Conservation (phyloP, 2,888 invertebrate species). For the Apotomis turbidana region DNA sequence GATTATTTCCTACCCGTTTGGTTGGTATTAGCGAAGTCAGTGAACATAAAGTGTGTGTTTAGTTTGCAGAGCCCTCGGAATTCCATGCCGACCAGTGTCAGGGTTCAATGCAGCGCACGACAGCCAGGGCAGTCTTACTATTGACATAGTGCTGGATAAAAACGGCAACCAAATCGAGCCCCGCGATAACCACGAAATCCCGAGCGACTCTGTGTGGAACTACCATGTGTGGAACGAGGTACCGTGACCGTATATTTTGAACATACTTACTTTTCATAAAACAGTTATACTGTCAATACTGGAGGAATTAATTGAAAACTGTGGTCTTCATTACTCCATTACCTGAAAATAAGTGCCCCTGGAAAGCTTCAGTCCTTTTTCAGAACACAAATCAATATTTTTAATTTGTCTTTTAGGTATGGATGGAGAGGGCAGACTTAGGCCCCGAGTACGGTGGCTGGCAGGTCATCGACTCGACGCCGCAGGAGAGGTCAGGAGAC, state of each 20-base stretch:
- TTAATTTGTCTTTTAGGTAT: slow-evolving; percentile 78
- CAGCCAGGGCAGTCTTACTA: slow-evolving; percentile 94
- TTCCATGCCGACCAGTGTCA: slow-evolving; percentile 93
- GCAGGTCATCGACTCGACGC: slow-evolving; percentile 97
- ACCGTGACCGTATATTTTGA: slow-evolving; percentile 57
- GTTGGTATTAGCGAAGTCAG: neutral
- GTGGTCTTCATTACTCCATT: no score
- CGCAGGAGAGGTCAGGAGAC: slow-evolving; percentile 93
- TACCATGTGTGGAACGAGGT: slow-evolving; percentile 98
- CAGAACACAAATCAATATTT: no score
- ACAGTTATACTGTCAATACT: no score
- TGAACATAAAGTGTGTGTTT: slow-evolving; percentile 18
- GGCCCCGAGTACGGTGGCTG: slow-evolving; percentile 92
- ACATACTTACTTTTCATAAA: no score
- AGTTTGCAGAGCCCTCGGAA: slow-evolving; percentile 94
- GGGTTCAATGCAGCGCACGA: slow-evolving; percentile 98
- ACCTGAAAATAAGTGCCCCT: no score
- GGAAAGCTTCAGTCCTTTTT: no score
- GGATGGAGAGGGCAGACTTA: slow-evolving; percentile 95
- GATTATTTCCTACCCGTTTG: no score
- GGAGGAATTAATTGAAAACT: no score
- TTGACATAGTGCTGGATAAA: slow-evolving; percentile 94
- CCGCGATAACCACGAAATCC: slow-evolving; percentile 89
- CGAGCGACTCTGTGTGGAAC: slow-evolving; percentile 96
- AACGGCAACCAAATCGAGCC: slow-evolving; percentile 80